Base-by-base conservation (phyloP, 2,113 vertebrate genomes). In the Petaurus breviceps region DNA sequence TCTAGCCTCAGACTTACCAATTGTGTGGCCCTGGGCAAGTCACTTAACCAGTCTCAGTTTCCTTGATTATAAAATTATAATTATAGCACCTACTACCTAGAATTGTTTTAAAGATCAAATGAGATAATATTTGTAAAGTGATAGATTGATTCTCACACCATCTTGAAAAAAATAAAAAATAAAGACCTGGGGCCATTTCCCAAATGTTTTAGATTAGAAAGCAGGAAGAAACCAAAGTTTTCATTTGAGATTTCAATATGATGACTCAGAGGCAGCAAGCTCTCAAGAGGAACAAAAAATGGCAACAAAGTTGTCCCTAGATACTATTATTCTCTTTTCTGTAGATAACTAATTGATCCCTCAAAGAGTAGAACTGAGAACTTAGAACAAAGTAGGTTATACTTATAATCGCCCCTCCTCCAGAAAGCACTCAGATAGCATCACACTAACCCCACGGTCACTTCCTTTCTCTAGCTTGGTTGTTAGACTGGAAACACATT, bases 241-340 rank as follows among this genome's bases (percentile, higher is more conserved):
- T 43, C 43, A n/a, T n/a, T 84, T 84, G n/a, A 19, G 12, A 84
- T 43, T 84, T 84, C 14, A 77, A n/a, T 16, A 37, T 77, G 61
- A 77, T 77, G 37, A 37, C 37, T 94, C 89, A 68, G 8, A 51
- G 23, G n/a, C 25, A 2, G 51, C 43, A 91, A 51, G 11, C 22
- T 77, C 93, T 94, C 68, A 19, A 68, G 37, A 94, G 49, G 22
- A 92, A 84, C 95, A 92, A 31, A 16, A 31, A 95, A 28, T 2
- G 37, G 28, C 22, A 26, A 68, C 16, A 93, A 12, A 90, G 11
- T 1, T 53, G n/a, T 84, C 89, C 93, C 95, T 90, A 68, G 57
- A 47, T 28, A 61, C 12, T 25, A 3, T 57, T 25, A 3, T 57
- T 89, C 57, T 55, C 61, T 31, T 31, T 93, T 57, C 54, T 55